Percentiles rank a stretch among this genome's conserved stretches.
These are phyloP conservation scores for Punctoribates punctum DNA, from an alignment of 2,888 invertebrate species.

Conservation along the genomic window DNA sequence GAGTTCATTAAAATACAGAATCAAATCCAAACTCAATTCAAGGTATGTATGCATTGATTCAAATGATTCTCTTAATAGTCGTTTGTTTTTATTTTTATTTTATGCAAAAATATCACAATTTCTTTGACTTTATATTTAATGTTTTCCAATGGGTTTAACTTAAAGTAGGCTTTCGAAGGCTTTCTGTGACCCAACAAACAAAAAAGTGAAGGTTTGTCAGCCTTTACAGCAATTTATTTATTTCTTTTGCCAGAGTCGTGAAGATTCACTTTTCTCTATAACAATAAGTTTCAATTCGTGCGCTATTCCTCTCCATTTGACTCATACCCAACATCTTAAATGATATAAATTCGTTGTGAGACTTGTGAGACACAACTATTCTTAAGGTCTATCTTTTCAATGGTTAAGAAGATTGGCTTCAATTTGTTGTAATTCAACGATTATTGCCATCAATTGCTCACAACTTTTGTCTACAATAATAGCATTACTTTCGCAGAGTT, in stretches of 20 bases:
- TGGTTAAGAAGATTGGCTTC: background rate
- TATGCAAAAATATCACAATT: background rate
- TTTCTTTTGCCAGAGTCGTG: background rate
- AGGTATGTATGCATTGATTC: background rate
- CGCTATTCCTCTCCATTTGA: background rate
- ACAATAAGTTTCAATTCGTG: background rate
- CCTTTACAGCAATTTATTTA: too few species aligned
- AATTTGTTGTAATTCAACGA: background rate
- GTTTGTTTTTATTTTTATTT: too few species aligned
- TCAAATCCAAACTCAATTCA: background rate
- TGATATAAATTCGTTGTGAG: background rate
- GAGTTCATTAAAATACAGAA: background rate
- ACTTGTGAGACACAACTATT: background rate
- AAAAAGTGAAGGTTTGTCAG: too few species aligned
- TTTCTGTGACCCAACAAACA: background rate
- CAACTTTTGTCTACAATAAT: background rate
- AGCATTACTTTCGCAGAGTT: background rate
- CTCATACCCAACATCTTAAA: background rate
- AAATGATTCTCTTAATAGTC: background rate
- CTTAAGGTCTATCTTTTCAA: background rate
- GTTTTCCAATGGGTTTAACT: too few species aligned
- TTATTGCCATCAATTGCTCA: background rate
- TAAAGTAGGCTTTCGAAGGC: too few species aligned
- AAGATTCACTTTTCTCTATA: too few species aligned
- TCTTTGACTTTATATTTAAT: background rate